Conservation (phyloP, 2,113 vertebrate species). For the Brachyhypopomus gauderio region DNA sequence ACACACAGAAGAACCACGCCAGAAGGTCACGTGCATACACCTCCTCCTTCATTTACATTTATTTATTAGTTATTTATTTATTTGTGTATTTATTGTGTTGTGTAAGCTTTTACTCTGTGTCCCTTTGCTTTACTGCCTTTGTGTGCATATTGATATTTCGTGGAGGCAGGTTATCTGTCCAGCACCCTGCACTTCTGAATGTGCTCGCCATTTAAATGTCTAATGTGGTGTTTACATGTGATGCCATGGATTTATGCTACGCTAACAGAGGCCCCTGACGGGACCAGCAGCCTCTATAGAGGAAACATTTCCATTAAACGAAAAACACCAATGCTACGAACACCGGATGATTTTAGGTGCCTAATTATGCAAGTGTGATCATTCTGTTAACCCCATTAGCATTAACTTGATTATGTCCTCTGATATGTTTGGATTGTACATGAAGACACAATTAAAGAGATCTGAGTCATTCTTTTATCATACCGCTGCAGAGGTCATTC, state of each 20-base stretch:
- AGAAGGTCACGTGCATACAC: conserved; percentile 20
- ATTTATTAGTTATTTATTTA: conserved; percentile 6
- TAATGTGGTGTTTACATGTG: conserved; percentile 61
- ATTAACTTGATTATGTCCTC: conserved; percentile 26
- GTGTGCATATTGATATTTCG: conserved; percentile 64
- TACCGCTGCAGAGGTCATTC: neutral
- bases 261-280: neutral
- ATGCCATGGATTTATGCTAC: conserved; percentile 63
- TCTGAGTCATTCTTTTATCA: conserved; percentile 27
- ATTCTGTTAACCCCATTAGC: conserved; percentile 27
- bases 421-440: conserved; percentile 34
- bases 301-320: neutral
- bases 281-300: too few relatives aligned
- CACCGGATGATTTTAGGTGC: conserved; percentile 1
- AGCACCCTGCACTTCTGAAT: conserved; percentile 71
- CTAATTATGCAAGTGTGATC: conserved; percentile 19
- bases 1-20: conserved; percentile 33
- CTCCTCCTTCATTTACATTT: neutral
- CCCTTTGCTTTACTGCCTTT: conserved; percentile 36
- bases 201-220: conserved; percentile 73
- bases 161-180: conserved; percentile 57
- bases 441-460: conserved; percentile 47
- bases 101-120: conserved; percentile 20
- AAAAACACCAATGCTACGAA: conserved; percentile 7
- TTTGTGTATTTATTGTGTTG: conserved; percentile 50